Evolutionary conservation across 2,797 vertebrate species (phyloP).

Genomic region (Borostomias antarcticus): DNA sequence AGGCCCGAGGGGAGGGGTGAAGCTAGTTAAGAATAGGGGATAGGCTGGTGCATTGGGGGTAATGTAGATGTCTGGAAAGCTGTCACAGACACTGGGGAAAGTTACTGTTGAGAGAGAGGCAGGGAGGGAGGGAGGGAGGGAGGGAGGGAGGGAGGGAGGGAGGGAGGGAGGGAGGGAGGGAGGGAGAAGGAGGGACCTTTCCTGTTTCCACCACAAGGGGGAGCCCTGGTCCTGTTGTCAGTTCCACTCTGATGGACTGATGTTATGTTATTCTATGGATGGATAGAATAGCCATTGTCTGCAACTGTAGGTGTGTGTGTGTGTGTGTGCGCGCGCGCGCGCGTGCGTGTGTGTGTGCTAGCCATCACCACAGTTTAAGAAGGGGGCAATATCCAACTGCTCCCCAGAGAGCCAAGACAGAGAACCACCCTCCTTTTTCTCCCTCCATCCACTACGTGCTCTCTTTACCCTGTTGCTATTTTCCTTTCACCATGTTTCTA

Average conservation of each 20-base stretch:
- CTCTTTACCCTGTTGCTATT: no score
- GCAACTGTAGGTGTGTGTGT: no score
- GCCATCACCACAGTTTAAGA: background rate
- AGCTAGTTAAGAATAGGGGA: no score
- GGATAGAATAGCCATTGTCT: no score
- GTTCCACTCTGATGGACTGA: background rate
- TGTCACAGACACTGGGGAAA: background rate
- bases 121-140: background rate
- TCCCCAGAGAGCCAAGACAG: background rate
- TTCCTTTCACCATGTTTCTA: no score
- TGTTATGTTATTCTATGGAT: no score
- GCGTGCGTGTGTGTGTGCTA: background rate
- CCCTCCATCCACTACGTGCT: constrained; percentile 4
- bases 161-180: background rate
- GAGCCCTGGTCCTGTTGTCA: constrained; percentile 15
- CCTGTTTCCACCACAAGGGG: constrained; percentile 17
- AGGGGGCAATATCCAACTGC: background rate
- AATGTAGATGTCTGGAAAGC: no score
- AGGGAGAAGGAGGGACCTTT: no score
- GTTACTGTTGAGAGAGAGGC: background rate
- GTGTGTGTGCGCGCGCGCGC: background rate
- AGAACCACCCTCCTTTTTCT: background rate
- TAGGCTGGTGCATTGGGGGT: background rate
- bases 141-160: background rate
- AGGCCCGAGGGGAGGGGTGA: no score